These are phyloP conservation scores for Myrmecobius fasciatus DNA, from an alignment of 2,113 vertebrate species.

Conservation along the genomic window DNA sequence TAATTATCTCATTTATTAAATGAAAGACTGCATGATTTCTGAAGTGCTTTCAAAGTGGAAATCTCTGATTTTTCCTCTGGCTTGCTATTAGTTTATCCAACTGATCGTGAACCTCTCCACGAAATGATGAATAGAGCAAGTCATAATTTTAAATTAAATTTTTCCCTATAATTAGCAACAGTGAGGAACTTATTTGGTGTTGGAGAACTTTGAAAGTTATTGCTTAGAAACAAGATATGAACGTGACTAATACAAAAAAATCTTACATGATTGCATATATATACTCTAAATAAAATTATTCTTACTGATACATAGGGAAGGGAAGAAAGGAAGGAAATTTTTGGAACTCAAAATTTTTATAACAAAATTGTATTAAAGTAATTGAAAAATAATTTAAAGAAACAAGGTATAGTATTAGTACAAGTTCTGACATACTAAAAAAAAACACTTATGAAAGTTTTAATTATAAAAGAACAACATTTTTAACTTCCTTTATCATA, in stretches of 20 bases:
- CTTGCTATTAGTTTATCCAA: background rate
- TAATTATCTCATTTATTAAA: background rate
- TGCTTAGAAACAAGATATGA: background rate
- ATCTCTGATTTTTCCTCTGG: background rate
- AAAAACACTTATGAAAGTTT: slow-evolving; percentile 54
- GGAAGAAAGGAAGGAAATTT: background rate
- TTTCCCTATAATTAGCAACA: background rate
- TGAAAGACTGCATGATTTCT: background rate
- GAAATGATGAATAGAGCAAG: background rate
- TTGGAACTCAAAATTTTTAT: background rate
- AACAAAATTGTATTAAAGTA: background rate
- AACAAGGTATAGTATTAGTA: slow-evolving; percentile 15
- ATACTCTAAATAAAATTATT: background rate
- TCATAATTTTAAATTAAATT: background rate
- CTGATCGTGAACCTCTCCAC: background rate
- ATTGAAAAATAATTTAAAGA: slow-evolving; percentile 33
- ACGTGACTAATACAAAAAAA: background rate
- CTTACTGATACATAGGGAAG: background rate
- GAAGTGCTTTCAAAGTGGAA: background rate
- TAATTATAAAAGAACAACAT: slow-evolving; percentile 58
- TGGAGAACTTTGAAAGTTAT: background rate
- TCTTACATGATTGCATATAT: no score
- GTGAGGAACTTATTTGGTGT: background rate
- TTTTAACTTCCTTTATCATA: slow-evolving; percentile 54
- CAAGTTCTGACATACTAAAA: slow-evolving; percentile 41